These are phyloP conservation scores for Leucoptera coffeella DNA, from an alignment of 2,888 invertebrate genomes.

Conservation along the genomic window DNA sequence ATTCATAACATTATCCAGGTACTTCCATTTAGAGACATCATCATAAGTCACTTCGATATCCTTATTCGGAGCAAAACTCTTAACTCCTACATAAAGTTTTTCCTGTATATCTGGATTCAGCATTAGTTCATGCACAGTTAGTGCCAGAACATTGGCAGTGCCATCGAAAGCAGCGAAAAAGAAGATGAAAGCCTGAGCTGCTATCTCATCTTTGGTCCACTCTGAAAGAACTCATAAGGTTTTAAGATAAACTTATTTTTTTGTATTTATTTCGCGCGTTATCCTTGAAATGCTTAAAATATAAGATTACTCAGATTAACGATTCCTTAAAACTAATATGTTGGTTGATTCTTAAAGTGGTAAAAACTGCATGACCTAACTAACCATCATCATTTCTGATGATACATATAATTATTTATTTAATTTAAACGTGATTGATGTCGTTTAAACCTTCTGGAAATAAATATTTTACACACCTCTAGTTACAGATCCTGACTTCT, in stretches of 20 bases:
- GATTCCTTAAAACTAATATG: no score
- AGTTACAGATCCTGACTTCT: background rate
- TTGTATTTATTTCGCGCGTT: no score
- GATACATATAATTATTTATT: background rate
- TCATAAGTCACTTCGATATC: constrained; percentile 6
- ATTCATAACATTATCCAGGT: constrained; percentile 25
- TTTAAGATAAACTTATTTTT: no score
- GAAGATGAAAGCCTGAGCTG: constrained; percentile 36
- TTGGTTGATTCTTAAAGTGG: no score
- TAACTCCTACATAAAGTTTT: background rate
- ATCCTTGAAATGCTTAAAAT: no score
- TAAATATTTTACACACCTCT: no score
- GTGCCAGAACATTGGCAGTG: constrained; percentile 21
- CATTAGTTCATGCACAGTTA: constrained; percentile 20
- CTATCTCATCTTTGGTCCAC: constrained; percentile 27
- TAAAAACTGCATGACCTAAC: no score
- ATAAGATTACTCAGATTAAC: no score
- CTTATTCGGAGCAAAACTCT: constrained; percentile 3
- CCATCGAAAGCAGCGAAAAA: constrained; percentile 42
- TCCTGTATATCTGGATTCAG: constrained; percentile 26
- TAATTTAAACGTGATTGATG: background rate
- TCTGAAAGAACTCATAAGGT: constrained; percentile 23
- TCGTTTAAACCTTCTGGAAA: no score
- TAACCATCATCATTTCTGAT: no score
- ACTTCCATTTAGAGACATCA: constrained; percentile 17